phyloP scores from a whole-genome alignment of 1,140 invertebrate genomes.

The Drosophila pachea region DNA sequence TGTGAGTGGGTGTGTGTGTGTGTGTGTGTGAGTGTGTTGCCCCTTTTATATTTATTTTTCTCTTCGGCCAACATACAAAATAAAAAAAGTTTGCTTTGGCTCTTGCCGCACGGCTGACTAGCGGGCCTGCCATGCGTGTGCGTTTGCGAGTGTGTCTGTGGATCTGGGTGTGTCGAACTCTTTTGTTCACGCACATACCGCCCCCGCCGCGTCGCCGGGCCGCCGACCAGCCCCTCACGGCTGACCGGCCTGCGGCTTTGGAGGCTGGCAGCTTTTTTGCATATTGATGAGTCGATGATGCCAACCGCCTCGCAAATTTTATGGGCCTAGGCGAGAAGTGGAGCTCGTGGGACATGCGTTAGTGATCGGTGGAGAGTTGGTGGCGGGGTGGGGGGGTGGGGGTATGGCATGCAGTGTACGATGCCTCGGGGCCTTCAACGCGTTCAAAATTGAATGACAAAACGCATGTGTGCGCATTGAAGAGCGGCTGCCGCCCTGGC shows the following conservation, averaged over 20 bases:
- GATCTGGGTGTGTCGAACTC: slow-evolving; percentile 11
- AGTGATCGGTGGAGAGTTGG: no score
- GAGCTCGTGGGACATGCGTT: not conserved
- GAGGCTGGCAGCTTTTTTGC: slow-evolving; percentile 52
- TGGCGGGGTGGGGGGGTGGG: no score
- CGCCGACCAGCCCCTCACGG: no score
- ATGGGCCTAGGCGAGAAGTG: slow-evolving; percentile 8
- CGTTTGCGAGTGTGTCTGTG: not conserved
- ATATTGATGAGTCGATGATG: slow-evolving; percentile 65
- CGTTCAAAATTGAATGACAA: slow-evolving; percentile 74
- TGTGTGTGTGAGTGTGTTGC: slow-evolving; percentile 15
- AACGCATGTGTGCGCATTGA: slow-evolving; percentile 65
- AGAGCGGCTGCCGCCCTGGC: not conserved
- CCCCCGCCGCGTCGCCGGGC: no score
- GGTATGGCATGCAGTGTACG: not conserved
- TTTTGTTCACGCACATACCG: slow-evolving; percentile 21
- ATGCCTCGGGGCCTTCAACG: slow-evolving; percentile 22
- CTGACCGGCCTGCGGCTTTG: slow-evolving; percentile 27
- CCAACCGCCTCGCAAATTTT: slow-evolving; percentile 17
- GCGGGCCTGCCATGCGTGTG: slow-evolving; percentile 27
- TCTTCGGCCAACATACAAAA: slow-evolving; percentile 22
- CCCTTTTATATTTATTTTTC: slow-evolving; percentile 8
- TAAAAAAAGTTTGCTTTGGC: slow-evolving; percentile 66
- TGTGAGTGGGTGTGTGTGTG: not conserved
- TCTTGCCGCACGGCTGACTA: slow-evolving; percentile 70